Percentiles rank a stretch among this genome's conserved stretches.
Conservation (phyloP, 1,140 invertebrate genomes). For the Dendrolimus punctatus region DNA sequence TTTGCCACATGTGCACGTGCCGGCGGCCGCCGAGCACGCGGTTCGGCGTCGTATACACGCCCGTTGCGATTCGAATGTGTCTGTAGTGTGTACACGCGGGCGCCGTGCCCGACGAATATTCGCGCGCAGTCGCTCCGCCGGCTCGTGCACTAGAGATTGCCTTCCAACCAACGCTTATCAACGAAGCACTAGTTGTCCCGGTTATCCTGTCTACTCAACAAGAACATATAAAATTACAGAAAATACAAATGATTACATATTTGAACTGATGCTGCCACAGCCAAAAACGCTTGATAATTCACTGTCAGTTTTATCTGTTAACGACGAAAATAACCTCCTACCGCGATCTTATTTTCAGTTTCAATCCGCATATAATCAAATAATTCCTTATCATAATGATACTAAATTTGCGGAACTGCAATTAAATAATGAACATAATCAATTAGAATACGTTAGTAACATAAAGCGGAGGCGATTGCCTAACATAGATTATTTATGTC, state of each 20-base stretch:
- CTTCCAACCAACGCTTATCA: slow-evolving; percentile 22
- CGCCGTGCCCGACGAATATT: slow-evolving; percentile 27
- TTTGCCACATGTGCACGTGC: slow-evolving; percentile 18
- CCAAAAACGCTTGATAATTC: not conserved
- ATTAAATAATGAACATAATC: not conserved
- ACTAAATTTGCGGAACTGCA: no score
- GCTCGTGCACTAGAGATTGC: slow-evolving; percentile 24
- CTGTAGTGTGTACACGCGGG: slow-evolving; percentile 7
- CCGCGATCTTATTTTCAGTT: no score
- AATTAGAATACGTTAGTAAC: not conserved
- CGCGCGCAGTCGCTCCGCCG: slow-evolving; percentile 33
- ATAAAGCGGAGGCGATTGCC: slow-evolving; percentile 15
- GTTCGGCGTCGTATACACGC: slow-evolving; percentile 13
- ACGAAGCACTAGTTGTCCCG: slow-evolving; percentile 35
- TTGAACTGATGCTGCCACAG: slow-evolving; percentile 22
- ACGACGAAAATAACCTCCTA: no score
- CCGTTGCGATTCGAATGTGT: slow-evolving; percentile 2
- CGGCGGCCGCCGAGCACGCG: slow-evolving; percentile 17
- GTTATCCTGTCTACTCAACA: slow-evolving; percentile 22
- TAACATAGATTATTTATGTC: slow-evolving; percentile 14
- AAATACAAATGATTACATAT: slow-evolving; percentile 29
- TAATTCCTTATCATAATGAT: no score
- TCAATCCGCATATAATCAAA: no score
- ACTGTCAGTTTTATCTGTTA: no score
- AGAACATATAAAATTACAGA: slow-evolving; percentile 40